A percentile compares a stretch with the other conserved stretches of the same genome.
Evolutionary conservation across 2,888 invertebrate species (phyloP).

Genomic region (Apomyelois bistriatella): DNA sequence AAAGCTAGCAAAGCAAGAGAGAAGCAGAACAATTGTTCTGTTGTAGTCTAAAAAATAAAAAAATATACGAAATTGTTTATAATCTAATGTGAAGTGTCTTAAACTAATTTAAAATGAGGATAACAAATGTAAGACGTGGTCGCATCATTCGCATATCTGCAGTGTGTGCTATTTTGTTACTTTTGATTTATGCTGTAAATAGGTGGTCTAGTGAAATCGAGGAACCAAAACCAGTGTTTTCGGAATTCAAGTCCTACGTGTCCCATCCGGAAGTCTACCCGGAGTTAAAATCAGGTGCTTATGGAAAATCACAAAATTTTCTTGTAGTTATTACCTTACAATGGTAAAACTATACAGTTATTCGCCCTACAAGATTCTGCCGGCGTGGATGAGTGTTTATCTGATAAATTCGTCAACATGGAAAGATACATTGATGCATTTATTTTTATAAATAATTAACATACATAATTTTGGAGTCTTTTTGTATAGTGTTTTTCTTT

Average conservation of each 20-base stretch:
- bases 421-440: too few relatives aligned
- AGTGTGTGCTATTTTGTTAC: slow-evolving; percentile 74
- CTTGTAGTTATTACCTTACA: not conserved
- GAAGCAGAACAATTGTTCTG: too few relatives aligned
- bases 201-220: slow-evolving; percentile 79
- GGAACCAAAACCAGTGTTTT: slow-evolving; percentile 28
- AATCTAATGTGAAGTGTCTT: slow-evolving; percentile 23
- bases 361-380: slow-evolving; percentile 22
- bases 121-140: slow-evolving; percentile 81
- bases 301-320: not conserved
- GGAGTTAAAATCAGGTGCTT: slow-evolving; percentile 53
- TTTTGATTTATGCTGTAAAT: slow-evolving; percentile 82
- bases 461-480: too few relatives aligned
- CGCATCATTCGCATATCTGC: slow-evolving; percentile 77
- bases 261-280: slow-evolving; percentile 64
- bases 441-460: too few relatives aligned
- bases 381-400: slow-evolving; percentile 11
- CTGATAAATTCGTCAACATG: slow-evolving; percentile 30
- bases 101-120: slow-evolving; percentile 69
- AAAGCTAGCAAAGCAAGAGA: too few relatives aligned
- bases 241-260: slow-evolving; percentile 47
- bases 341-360: slow-evolving; percentile 30
- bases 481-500: too few relatives aligned
- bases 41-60: too few relatives aligned
- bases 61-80: not conserved